These are phyloP conservation scores for Parthenolecanium corni DNA, from an alignment of 2,888 invertebrate genomes.

Conservation along the genomic window DNA sequence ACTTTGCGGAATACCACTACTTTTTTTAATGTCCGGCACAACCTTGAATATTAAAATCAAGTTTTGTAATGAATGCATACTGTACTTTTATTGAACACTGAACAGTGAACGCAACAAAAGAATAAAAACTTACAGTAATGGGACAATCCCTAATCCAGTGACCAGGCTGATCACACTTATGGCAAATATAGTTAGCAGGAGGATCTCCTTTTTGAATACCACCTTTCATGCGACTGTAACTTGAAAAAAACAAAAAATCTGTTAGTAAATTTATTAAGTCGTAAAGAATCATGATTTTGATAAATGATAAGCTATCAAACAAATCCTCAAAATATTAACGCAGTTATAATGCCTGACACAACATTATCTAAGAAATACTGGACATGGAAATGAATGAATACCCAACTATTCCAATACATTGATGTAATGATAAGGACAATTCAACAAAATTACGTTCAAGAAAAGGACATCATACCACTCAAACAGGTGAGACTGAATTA, in stretches of 20 bases:
- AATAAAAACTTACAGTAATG: conserved; percentile 18
- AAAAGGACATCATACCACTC: too few species aligned
- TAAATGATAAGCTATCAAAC: neutral
- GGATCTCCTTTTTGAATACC: conserved; percentile 81
- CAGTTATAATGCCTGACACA: too few species aligned
- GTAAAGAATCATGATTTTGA: neutral
- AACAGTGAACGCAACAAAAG: neutral
- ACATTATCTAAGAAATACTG: too few species aligned
- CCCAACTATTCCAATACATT: too few species aligned
- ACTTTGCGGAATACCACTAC: conserved; percentile 93
- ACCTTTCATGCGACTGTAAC: conserved; percentile 78
- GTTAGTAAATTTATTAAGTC: neutral
- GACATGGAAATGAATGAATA: too few species aligned
- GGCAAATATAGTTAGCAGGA: conserved; percentile 84
- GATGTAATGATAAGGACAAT: too few species aligned
- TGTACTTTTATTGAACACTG: neutral
- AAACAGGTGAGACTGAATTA: too few species aligned
- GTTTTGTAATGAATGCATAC: conserved; percentile 3
- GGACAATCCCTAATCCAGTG: conserved; percentile 94
- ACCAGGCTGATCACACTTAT: conserved; percentile 85
- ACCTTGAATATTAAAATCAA: conserved; percentile 23
- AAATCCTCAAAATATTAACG: too few species aligned
- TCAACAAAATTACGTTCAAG: too few species aligned
- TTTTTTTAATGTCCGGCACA: conserved; percentile 56
- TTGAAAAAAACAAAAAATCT: conserved; percentile 41